phyloP scores from a whole-genome alignment of 2,113 vertebrate genomes.

The Tychaedon coryphoeus region DNA sequence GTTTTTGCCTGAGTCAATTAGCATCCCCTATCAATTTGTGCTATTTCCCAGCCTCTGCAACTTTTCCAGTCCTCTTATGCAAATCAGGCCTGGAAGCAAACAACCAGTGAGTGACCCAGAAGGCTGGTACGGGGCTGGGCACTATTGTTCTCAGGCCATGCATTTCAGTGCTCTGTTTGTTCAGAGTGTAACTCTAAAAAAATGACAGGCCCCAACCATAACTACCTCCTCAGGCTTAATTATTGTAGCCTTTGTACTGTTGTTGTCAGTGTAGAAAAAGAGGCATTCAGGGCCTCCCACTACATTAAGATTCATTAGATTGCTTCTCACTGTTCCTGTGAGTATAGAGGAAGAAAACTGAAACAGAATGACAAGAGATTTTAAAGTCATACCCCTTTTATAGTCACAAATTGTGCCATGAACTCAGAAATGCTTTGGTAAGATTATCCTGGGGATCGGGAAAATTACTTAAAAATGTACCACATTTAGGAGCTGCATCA shows the following conservation, averaged over 20 bases:
- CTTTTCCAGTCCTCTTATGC: slow-evolving; percentile 24
- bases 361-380: neutral
- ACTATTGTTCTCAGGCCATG: slow-evolving; percentile 25
- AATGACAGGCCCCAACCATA: neutral
- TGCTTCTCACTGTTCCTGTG: neutral
- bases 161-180: slow-evolving; percentile 44
- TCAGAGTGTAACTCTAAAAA: neutral
- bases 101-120: neutral
- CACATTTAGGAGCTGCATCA: neutral
- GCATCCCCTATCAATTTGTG: neutral
- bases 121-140: neutral
- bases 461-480: neutral
- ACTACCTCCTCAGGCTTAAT: slow-evolving; percentile 6
- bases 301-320: neutral
- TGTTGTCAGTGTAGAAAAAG: neutral
- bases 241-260: neutral
- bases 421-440: neutral
- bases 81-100: slow-evolving; percentile 32
- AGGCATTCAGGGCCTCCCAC: neutral
- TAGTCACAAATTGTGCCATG: neutral
- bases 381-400: neutral
- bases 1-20: slow-evolving; percentile 23
- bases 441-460: neutral
- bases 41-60: neutral
- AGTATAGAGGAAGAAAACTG: neutral